Evolutionary conservation across 2,888 invertebrate genomes (phyloP).

Genomic region (Celastrina argiolus): DNA sequence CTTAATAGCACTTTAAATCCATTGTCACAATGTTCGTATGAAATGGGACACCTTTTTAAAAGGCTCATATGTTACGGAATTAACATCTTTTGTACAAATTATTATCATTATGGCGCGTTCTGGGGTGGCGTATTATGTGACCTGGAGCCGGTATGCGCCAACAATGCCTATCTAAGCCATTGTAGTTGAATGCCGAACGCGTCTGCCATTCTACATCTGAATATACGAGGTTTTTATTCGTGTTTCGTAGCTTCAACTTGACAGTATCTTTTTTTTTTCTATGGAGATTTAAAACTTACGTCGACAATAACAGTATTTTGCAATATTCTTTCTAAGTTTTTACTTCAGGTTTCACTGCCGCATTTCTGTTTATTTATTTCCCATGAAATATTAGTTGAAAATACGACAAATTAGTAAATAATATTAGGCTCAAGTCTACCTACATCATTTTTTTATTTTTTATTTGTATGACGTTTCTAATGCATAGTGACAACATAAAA

Average conservation of each 20-base stretch:
- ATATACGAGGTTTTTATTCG: not conserved
- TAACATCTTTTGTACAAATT: constrained; percentile 1
- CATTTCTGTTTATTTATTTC: too few relatives aligned
- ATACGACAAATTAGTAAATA: too few relatives aligned
- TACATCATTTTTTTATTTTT: too few relatives aligned
- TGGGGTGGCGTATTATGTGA: not conserved
- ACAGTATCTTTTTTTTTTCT: not conserved
- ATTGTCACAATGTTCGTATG: not conserved
- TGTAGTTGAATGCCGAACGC: not conserved
- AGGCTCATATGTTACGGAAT: not conserved
- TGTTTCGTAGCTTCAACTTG: not conserved
- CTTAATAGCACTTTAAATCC: constrained; percentile 18
- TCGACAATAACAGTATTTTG: too few relatives aligned
- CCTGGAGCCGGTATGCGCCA: not conserved
- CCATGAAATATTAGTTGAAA: too few relatives aligned
- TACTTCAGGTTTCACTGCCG: too few relatives aligned
- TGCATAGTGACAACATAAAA: too few relatives aligned
- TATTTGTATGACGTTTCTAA: too few relatives aligned
- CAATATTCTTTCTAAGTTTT: too few relatives aligned
- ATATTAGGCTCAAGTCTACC: too few relatives aligned
- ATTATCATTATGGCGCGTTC: not conserved
- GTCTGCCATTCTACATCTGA: not conserved
- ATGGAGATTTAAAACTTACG: not conserved
- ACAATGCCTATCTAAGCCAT: not conserved
- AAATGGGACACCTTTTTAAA: constrained; percentile 13